Evolutionary conservation across 2,797 vertebrate species (phyloP).

Genomic region (Morelia viridis): DNA sequence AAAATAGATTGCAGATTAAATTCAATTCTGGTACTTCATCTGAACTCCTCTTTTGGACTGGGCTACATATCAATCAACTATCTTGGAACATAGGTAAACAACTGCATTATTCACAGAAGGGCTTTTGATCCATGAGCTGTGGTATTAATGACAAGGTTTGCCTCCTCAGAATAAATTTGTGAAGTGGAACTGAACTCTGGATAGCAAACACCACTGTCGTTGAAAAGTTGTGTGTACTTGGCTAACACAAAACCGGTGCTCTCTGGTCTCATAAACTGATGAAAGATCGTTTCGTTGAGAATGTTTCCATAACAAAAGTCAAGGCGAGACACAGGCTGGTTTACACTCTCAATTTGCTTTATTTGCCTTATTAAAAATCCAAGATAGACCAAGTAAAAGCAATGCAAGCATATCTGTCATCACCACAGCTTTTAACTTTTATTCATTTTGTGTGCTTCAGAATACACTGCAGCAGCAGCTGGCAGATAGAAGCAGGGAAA

Average conservation of each 20-base stretch:
- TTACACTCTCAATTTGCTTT: slow-evolving; percentile 77
- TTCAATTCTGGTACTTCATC: neutral
- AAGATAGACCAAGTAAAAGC: slow-evolving; percentile 78
- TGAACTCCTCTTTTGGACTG: neutral
- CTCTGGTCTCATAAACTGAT: slow-evolving; percentile 71
- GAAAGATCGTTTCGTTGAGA: slow-evolving; percentile 75
- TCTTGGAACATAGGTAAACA: slow-evolving; percentile 49
- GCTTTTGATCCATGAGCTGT: slow-evolving; percentile 42
- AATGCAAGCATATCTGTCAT: slow-evolving; percentile 89
- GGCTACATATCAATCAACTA: neutral
- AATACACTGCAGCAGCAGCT: slow-evolving; percentile 84
- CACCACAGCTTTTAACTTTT: slow-evolving; percentile 77
- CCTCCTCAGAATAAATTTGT: slow-evolving; percentile 18
- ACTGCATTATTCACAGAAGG: slow-evolving; percentile 17
- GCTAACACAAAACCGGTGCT: slow-evolving; percentile 62
- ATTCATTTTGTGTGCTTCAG: slow-evolving; percentile 73
- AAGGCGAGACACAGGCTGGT: slow-evolving; percentile 61
- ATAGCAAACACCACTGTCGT: slow-evolving; percentile 46
- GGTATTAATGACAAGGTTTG: slow-evolving; percentile 43
- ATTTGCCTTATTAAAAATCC: slow-evolving; percentile 72
- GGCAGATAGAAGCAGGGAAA: slow-evolving; percentile 83
- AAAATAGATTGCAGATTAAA: neutral
- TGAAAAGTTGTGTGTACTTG: slow-evolving; percentile 62
- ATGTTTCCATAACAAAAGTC: slow-evolving; percentile 49
- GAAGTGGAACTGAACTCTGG: slow-evolving; percentile 63